phyloP scores from a whole-genome alignment of 2,797 vertebrate genomes.

The Pangasius macronema region DNA sequence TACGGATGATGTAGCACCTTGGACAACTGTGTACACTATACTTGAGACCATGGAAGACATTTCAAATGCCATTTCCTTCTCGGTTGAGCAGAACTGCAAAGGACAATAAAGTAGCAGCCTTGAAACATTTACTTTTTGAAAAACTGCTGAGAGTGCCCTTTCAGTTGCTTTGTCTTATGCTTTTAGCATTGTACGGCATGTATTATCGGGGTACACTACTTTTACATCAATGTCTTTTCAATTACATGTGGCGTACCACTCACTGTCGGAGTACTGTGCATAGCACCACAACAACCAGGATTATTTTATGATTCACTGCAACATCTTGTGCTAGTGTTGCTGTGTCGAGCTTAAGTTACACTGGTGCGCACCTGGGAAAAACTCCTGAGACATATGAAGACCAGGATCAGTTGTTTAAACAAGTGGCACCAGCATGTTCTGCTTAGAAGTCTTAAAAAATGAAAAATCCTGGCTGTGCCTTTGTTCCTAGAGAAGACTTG shows the following conservation, averaged over 20 bases:
- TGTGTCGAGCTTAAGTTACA: neutral
- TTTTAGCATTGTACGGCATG: neutral
- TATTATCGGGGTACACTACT: too few species aligned
- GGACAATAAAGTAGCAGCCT: neutral
- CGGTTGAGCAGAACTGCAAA: neutral
- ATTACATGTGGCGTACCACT: too few species aligned
- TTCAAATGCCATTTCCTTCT: neutral
- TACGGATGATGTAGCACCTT: neutral
- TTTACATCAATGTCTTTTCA: too few species aligned
- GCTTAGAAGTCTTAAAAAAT: neutral
- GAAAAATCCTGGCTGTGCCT: neutral
- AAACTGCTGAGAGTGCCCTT: neutral
- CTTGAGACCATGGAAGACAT: neutral
- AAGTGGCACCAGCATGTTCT: neutral
- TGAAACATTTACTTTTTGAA: neutral
- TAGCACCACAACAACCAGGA: neutral
- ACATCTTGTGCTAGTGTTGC: neutral
- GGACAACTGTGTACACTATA: neutral
- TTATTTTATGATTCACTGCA: conserved; percentile 2
- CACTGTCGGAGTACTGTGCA: too few species aligned
- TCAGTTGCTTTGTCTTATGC: neutral
- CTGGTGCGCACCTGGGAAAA: neutral
- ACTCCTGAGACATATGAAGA: too few species aligned
- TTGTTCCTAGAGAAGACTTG: neutral
- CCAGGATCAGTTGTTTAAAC: conserved; percentile 1